phyloP scores from a whole-genome alignment of 2,797 vertebrate genomes.

The Enteromius radiatus region DNA sequence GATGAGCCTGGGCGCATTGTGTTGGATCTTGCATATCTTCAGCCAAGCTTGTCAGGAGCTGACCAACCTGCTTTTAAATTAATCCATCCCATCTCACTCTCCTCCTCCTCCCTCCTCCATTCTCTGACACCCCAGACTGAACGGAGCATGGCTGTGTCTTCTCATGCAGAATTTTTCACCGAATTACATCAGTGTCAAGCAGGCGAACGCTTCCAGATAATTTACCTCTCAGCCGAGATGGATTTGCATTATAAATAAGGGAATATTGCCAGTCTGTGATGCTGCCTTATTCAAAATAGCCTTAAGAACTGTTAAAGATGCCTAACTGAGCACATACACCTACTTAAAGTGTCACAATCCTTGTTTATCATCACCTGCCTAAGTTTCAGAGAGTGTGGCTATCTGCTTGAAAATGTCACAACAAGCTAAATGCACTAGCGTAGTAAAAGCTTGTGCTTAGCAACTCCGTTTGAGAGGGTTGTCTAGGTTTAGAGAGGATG shows the following conservation, averaged over 20 bases:
- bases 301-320: conserved; percentile 15
- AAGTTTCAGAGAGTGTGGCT: conserved; percentile 22
- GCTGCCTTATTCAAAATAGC: conserved; percentile 21
- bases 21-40: conserved; percentile 48
- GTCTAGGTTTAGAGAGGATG: conserved; percentile 7
- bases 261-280: conserved; percentile 42
- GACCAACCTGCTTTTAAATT: conserved; percentile 41
- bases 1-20: conserved; percentile 25
- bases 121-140: conserved; percentile 21
- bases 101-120: not conserved
- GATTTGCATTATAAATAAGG: conserved; percentile 53
- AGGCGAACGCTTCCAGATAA: conserved; percentile 48
- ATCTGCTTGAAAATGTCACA: conserved; percentile 39
- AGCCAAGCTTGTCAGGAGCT: conserved; percentile 35
- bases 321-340: conserved; percentile 5
- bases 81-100: conserved; percentile 23
- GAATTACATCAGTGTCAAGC: conserved; percentile 53
- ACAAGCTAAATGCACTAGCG: conserved; percentile 22
- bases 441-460: not conserved
- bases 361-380: conserved; percentile 38
- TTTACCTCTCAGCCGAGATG: conserved; percentile 37
- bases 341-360: conserved; percentile 36
- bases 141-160: conserved; percentile 16
- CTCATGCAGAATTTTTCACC: conserved; percentile 35
- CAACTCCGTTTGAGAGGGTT: not conserved